These are phyloP conservation scores for Panagrolaimus sp. DNA, from an alignment of 1,140 invertebrate genomes.

Conservation along the genomic window DNA sequence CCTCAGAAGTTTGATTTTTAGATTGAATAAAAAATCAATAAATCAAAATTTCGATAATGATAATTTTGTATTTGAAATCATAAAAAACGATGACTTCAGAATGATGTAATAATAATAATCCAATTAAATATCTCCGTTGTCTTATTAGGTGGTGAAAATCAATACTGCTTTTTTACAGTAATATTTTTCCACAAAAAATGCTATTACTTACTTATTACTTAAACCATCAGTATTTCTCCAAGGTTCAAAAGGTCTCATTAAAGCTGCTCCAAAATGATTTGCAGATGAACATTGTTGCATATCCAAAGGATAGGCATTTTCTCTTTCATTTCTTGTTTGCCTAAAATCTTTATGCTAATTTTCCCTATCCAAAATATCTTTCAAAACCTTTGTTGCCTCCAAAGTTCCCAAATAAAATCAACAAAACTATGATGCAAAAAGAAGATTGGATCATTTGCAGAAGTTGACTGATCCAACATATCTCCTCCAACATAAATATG, in stretches of 20 bases:
- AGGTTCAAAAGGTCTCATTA: slow-evolving; percentile 40
- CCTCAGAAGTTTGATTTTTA: not conserved
- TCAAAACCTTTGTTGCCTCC: slow-evolving; percentile 41
- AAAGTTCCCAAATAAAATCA: slow-evolving; percentile 58
- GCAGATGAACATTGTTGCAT: slow-evolving; percentile 30
- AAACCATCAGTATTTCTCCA: slow-evolving; percentile 48
- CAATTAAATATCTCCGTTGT: too few species aligned
- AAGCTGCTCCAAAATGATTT: slow-evolving; percentile 46
- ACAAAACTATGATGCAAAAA: slow-evolving; percentile 57
- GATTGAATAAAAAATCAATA: too few species aligned
- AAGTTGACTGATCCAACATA: slow-evolving; percentile 47
- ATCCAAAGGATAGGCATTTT: slow-evolving; percentile 41
- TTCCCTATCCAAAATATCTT: too few species aligned
- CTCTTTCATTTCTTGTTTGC: slow-evolving; percentile 31
- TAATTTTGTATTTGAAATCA: too few species aligned
- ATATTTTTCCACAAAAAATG: not conserved
- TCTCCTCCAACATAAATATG: slow-evolving; percentile 52
- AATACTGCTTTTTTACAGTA: not conserved
- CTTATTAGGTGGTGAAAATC: too few species aligned
- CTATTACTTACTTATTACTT: slow-evolving; percentile 31
- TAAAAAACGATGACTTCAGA: too few species aligned
- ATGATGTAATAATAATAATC: too few species aligned
- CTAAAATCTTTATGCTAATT: too few species aligned
- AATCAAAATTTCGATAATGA: too few species aligned
- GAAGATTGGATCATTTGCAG: slow-evolving; percentile 59